These are phyloP conservation scores for Chrysomela aeneicollis DNA, from an alignment of 2,888 invertebrate genomes.

Conservation along the genomic window DNA sequence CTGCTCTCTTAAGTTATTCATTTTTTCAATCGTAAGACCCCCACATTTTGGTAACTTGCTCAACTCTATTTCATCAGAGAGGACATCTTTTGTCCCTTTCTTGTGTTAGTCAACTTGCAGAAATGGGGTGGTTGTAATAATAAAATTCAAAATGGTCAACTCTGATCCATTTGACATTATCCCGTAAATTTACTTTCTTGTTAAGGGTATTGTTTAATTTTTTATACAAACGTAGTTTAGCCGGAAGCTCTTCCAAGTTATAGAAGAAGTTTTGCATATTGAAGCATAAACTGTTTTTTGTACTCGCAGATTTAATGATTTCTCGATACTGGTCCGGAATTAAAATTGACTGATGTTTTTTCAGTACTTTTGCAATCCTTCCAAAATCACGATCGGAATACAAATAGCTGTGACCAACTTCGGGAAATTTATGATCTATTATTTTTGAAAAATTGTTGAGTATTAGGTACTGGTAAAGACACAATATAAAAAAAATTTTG, in stretches of 20 bases:
- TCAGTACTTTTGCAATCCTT: constrained; percentile 48
- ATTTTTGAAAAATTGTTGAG: constrained; percentile 2
- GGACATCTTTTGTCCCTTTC: constrained; percentile 10
- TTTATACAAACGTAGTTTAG: constrained; percentile 1
- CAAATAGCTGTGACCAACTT: constrained; percentile 15
- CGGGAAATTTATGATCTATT: constrained; percentile 15
- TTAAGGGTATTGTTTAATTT: constrained; percentile 10
- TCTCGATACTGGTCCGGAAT: constrained; percentile 47
- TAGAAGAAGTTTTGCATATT: constrained; percentile 4
- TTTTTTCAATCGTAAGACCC: constrained; percentile 21
- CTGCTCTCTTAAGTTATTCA: constrained; percentile 15
- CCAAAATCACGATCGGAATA: constrained; percentile 44
- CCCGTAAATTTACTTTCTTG: background rate
- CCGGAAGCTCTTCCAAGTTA: background rate
- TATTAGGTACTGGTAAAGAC: constrained; percentile 1
- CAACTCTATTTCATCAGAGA: constrained; percentile 2
- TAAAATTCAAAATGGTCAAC: constrained; percentile 19
- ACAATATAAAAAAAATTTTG: constrained; percentile 14
- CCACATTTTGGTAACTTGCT: constrained; percentile 17
- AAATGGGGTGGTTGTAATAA: constrained; percentile 22
- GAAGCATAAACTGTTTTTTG: constrained; percentile 30
- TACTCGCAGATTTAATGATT: constrained; percentile 41
- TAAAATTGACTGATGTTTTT: constrained; percentile 48
- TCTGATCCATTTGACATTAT: constrained; percentile 24
- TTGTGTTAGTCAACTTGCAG: constrained; percentile 22